Evolutionary conservation across 2,888 invertebrate species (phyloP).

Genomic region (Xestoiulus laeticollis): DNA sequence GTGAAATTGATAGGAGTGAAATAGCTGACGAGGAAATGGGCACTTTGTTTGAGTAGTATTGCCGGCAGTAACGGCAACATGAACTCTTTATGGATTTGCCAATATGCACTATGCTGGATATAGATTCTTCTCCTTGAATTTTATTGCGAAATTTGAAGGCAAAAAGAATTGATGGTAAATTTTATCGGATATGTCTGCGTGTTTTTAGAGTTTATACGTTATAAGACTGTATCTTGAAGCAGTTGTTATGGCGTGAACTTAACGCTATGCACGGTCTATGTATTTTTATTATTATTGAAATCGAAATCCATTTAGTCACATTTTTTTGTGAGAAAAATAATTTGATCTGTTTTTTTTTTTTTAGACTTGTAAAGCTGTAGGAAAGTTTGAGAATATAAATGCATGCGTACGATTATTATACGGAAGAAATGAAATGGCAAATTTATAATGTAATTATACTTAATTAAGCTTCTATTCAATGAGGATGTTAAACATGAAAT

Average conservation of each 20-base stretch:
- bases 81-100: constrained; percentile 28
- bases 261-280: not conserved
- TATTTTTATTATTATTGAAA: constrained; percentile 25
- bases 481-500: too few relatives aligned
- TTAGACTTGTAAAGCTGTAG: not conserved
- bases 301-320: not conserved
- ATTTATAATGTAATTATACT: not conserved
- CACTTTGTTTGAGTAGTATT: constrained; percentile 34
- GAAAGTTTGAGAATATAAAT: not conserved
- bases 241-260: constrained; percentile 10
- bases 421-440: not conserved
- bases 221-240: not conserved
- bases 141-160: constrained; percentile 15
- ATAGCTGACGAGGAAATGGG: constrained; percentile 28
- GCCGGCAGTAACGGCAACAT: constrained; percentile 21
- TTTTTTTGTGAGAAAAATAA: not conserved
- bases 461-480: not conserved
- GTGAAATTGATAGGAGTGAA: constrained; percentile 27
- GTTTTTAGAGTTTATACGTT: not conserved
- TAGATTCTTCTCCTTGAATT: constrained; percentile 29
- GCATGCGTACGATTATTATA: not conserved
- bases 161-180: constrained; percentile 10
- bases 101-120: constrained; percentile 15
- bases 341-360: not conserved
- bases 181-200: constrained; percentile 33